Conservation (phyloP, 2,113 vertebrate genomes). For the Sebastes fasciatus region DNA sequence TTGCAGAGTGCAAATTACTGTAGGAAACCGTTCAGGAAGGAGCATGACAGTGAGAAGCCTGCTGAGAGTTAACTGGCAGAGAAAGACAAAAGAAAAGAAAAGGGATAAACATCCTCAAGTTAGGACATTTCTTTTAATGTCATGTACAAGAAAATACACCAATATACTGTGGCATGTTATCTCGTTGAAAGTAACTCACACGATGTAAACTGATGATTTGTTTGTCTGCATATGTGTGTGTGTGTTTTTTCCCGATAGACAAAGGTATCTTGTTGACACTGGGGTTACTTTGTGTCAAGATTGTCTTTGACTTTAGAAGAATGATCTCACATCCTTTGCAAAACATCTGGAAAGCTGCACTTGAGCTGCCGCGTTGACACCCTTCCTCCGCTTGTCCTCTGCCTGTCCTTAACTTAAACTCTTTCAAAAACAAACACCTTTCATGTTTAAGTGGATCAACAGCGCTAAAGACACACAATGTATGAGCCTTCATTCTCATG, state of each 20-base stretch:
- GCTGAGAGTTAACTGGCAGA: conserved; percentile 30
- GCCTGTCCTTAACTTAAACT: conserved; percentile 56
- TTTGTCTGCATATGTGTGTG: background rate
- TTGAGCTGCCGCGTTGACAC: conserved; percentile 67
- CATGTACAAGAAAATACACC: background rate
- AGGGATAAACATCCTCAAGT: background rate
- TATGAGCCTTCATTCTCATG: background rate
- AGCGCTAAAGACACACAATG: conserved; percentile 6
- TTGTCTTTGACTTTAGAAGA: conserved; percentile 58
- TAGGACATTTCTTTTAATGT: background rate
- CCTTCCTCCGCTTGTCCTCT: conserved; percentile 75
- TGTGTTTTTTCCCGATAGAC: conserved; percentile 22
- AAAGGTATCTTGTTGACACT: conserved; percentile 63
- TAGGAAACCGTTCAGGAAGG: conserved; percentile 50
- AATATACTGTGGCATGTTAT: background rate
- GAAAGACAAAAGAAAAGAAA: background rate
- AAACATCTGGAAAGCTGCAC: conserved; percentile 84
- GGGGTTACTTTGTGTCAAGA: conserved; percentile 63
- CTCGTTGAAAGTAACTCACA: background rate
- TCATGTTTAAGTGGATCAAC: conserved; percentile 32
- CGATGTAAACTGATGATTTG: background rate
- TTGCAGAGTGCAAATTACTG: conserved; percentile 15
- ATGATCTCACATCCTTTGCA: conserved; percentile 80
- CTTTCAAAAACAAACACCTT: conserved; percentile 50
- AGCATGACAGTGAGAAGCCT: conserved; percentile 48